Evolutionary conservation across 2,888 invertebrate species (phyloP).

Genomic region (Andrena praecox): DNA sequence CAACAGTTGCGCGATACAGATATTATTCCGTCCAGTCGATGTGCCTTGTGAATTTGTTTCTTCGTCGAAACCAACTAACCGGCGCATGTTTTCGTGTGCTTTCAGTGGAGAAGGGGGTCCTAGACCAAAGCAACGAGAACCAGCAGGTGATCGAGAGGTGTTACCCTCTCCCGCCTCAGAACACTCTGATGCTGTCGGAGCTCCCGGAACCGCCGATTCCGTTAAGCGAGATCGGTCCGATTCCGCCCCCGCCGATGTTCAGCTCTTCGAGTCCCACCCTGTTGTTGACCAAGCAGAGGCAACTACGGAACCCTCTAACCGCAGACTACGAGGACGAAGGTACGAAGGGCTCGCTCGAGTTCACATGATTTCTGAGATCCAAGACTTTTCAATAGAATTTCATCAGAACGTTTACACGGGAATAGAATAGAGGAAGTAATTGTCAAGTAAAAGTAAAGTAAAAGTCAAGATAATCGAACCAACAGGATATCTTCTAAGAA

Average conservation of each 20-base stretch:
- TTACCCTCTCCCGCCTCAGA: conserved; percentile 80
- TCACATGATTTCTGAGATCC: not conserved
- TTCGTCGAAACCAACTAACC: not conserved
- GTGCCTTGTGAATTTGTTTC: too few species aligned
- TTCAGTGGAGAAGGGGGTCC: conserved; percentile 79
- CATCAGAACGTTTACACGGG: too few species aligned
- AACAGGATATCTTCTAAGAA: too few species aligned
- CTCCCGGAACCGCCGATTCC: conserved; percentile 97
- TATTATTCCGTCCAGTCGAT: not conserved
- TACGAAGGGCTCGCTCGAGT: conserved; percentile 11
- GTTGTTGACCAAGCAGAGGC: conserved; percentile 86
- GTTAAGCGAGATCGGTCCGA: conserved; percentile 96
- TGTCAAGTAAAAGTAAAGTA: too few species aligned
- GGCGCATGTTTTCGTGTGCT: not conserved
- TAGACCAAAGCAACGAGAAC: conserved; percentile 77
- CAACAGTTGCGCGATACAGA: not conserved
- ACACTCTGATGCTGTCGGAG: conserved; percentile 91
- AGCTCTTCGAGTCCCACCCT: conserved; percentile 93
- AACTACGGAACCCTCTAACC: conserved; percentile 78
- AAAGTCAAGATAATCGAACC: too few species aligned
- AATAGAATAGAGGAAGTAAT: too few species aligned
- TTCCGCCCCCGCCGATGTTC: conserved; percentile 98
- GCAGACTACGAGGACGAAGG: conserved; percentile 89
- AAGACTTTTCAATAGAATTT: not conserved
- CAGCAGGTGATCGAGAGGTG: conserved; percentile 82